Evolutionary conservation across 1,140 invertebrate genomes (phyloP), one percentile per base, ranked within the genome.

Genomic region (Trachelipus rathkii): DNA sequence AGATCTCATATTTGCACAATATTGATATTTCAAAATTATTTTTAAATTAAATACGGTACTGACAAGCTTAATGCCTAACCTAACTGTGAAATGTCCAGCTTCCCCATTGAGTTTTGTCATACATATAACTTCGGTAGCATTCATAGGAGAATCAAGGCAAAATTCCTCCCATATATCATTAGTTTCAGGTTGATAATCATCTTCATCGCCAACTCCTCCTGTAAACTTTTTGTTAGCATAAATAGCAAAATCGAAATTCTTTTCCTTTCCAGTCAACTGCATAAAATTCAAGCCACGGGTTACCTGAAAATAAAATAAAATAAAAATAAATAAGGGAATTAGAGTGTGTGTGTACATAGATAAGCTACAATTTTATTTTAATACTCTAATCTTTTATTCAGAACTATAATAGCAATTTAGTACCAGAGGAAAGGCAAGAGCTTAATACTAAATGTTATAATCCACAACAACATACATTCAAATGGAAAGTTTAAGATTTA

Each of bases 201-300:
- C 87, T 82, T 88, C 87, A 83, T 88, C 87, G n/a, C 87, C 87
- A 73, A 87, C 81, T 24, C 86, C 86, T 46, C 87, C 87, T 8
- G 86, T 87, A 77, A 88, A 88, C 77, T 88, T 88, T 71, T 85
- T 85, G 74, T 87, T 81, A 0, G 85, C 87, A 81, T 86, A 86
- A 10, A 87, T 82, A 13, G 76, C 67, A 24, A 77, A 60, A 67
- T 79, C 78, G 8, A 60, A 60, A 13, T 2, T 3, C 1, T 60
- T 60, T 60, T 60, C 50, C 19, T 60, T 19, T 60, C 19, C 50
- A 60, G 50, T 60, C 8, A 60, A 15, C 8, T 60, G 11, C 50
- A 60, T 3, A 19, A 60, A 60, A 60, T 13, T 60, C 11, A 60
- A 3, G 4, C 50, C 50, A 8, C 50, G 50, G 8, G 50, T 60